Percentiles rank a stretch among this genome's conserved stretches.
Evolutionary conservation across 2,888 invertebrate genomes (phyloP).

Genomic region (Cheilosia scutellata): DNA sequence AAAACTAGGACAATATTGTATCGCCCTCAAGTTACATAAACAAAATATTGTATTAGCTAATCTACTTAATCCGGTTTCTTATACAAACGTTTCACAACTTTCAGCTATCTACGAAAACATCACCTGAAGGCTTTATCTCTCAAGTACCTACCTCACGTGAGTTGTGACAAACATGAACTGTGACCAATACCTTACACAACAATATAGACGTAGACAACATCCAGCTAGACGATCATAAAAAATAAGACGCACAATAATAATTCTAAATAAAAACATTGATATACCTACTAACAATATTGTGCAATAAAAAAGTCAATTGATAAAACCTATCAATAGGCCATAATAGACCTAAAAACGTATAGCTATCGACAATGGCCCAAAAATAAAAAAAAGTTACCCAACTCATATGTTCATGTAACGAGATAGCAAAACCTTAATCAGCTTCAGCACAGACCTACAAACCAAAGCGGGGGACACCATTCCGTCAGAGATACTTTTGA

Average conservation of each 20-base stretch:
- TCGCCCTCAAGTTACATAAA: no score
- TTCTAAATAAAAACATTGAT: background rate
- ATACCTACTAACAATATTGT: background rate
- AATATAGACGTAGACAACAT: background rate
- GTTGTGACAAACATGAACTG: background rate
- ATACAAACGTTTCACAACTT: no score
- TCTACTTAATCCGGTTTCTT: no score
- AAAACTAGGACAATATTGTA: no score
- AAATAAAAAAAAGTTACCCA: background rate
- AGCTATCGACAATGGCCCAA: background rate
- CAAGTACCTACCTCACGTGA: background rate
- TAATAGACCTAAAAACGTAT: background rate
- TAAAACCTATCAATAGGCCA: background rate
- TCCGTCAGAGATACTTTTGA: background rate
- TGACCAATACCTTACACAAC: slow-evolving; percentile 3
- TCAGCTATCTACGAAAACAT: no score
- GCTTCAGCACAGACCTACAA: background rate
- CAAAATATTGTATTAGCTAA: no score
- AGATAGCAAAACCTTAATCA: background rate
- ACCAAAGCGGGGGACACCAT: background rate
- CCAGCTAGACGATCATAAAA: background rate
- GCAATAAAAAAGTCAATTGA: slow-evolving; percentile 1
- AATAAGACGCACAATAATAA: background rate
- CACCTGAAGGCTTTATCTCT: background rate
- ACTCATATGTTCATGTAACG: background rate